phyloP scores from a whole-genome alignment of 2,888 invertebrate species.

The Diarsia rubi region DNA sequence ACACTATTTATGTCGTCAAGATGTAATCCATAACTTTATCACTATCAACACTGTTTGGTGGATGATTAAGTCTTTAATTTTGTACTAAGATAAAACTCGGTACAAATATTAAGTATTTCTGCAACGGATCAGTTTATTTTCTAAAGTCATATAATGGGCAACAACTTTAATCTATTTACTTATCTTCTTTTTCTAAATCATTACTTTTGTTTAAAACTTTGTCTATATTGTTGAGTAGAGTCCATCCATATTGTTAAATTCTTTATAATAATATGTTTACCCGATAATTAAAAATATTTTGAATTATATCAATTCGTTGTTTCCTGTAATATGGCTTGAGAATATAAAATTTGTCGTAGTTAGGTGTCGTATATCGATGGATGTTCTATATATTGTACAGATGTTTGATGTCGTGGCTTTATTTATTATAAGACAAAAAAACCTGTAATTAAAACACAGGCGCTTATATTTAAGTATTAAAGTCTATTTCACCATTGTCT shows the following conservation, averaged over 20 bases:
- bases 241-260: too few relatives aligned
- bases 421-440: conserved; percentile 42
- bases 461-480: conserved; percentile 19
- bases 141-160: conserved; percentile 11
- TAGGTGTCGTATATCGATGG: conserved; percentile 38
- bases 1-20: neutral
- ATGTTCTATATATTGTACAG: conserved; percentile 60
- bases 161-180: neutral
- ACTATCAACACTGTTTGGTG: neutral
- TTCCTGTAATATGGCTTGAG: conserved; percentile 18
- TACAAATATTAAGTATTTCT: conserved; percentile 38
- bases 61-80: neutral
- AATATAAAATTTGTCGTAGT: conserved; percentile 38
- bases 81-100: neutral
- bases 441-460: conserved; percentile 63
- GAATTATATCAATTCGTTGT: neutral
- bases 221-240: neutral
- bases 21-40: neutral
- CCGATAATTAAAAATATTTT: too few relatives aligned
- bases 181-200: too few relatives aligned
- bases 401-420: conserved; percentile 64
- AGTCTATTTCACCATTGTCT: conserved; percentile 20
- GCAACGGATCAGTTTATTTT: conserved; percentile 36
- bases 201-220: neutral
- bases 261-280: too few relatives aligned